Evolutionary conservation across 2,888 invertebrate species (phyloP).

Genomic region (Ochropacha duplaris): DNA sequence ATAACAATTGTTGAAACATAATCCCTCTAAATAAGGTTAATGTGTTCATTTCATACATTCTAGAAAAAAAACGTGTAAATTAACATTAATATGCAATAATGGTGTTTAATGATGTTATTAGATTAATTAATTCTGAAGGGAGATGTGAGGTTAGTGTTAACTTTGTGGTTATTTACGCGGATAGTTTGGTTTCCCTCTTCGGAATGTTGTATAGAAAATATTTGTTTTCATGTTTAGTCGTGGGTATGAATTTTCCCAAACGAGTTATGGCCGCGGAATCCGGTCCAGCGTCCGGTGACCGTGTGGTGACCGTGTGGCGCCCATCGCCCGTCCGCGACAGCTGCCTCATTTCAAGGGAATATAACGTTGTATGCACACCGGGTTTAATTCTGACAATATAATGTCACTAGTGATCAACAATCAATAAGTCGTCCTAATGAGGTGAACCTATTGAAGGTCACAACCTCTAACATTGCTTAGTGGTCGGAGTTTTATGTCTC

Average conservation of each 20-base stretch:
- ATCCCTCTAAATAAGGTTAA: neutral
- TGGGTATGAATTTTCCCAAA: constrained; percentile 26
- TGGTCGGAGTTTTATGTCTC: too few relatives aligned
- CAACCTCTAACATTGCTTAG: too few relatives aligned
- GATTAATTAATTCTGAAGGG: too few relatives aligned
- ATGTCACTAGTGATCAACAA: too few relatives aligned
- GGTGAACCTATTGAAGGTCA: too few relatives aligned
- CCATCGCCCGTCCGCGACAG: constrained; percentile 6
- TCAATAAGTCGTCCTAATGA: too few relatives aligned
- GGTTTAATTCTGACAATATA: too few relatives aligned
- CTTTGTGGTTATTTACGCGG: neutral
- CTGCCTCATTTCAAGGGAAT: constrained; percentile 27
- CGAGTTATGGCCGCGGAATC: constrained; percentile 32
- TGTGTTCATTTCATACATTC: neutral
- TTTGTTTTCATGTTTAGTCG: constrained; percentile 17
- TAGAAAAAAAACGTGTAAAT: neutral
- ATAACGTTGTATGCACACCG: constrained; percentile 14
- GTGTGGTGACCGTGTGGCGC: too few relatives aligned
- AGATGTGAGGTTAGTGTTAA: neutral
- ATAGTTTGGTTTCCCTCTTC: constrained; percentile 9
- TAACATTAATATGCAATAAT: too few relatives aligned
- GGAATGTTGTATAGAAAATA: constrained; percentile 34
- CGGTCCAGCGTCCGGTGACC: constrained; percentile 32
- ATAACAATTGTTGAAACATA: neutral
- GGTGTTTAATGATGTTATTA: too few relatives aligned